A percentile compares a stretch with the other conserved stretches of the same genome.
These are phyloP conservation scores for Acanthurus lineatus DNA, from an alignment of 2,797 vertebrate species.

Conservation along the genomic window DNA sequence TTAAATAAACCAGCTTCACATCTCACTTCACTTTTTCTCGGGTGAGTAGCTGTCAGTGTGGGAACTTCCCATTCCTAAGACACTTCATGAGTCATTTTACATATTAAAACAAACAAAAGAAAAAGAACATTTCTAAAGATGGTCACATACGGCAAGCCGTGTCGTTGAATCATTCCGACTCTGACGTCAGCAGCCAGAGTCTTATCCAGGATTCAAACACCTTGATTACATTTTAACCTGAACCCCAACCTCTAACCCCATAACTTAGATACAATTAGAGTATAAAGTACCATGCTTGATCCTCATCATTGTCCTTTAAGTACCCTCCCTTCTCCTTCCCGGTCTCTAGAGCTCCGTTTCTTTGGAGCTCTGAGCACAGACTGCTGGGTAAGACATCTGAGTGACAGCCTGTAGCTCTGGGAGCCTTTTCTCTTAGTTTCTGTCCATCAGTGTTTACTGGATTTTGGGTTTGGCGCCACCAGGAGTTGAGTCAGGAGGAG, in stretches of 20 bases:
- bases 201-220: conserved; percentile 53
- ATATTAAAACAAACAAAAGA: conserved; percentile 37
- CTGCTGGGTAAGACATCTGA: conserved; percentile 86
- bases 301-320: conserved; percentile 60
- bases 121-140: conserved; percentile 54
- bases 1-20: conserved; percentile 47
- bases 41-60: conserved; percentile 39
- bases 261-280: conserved; percentile 60
- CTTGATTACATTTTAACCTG: conserved; percentile 40
- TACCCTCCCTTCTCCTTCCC: conserved; percentile 45
- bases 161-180: conserved; percentile 36
- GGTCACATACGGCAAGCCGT: conserved; percentile 27
- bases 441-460: conserved; percentile 74
- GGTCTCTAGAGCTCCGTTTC: conserved; percentile 51
- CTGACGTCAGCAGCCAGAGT: conserved; percentile 52
- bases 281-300: conserved; percentile 64
- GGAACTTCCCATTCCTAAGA: conserved; percentile 59
- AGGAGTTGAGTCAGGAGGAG: conserved; percentile 80
- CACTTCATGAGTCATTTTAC: conserved; percentile 54
- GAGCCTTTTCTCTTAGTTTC: conserved; percentile 46
- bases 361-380: conserved; percentile 72
- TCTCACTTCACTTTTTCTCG: conserved; percentile 32
- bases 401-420: conserved; percentile 80
- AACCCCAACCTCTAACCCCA: conserved; percentile 39
- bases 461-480: conserved; percentile 86